phyloP scores from a whole-genome alignment of 2,888 invertebrate genomes.

The Zaprionus obscuricornis region DNA sequence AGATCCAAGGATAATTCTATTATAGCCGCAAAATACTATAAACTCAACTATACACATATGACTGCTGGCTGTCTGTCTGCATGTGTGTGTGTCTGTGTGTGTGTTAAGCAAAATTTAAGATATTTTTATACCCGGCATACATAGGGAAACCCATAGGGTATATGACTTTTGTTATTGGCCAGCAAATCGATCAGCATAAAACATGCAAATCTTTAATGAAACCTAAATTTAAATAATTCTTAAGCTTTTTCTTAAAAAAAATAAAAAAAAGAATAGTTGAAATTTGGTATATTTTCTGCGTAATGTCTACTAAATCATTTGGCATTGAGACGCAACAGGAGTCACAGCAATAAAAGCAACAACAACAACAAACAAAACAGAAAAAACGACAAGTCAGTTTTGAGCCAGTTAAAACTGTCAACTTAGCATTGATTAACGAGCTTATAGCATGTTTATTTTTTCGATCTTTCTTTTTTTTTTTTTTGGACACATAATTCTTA shows the following conservation, averaged over 20 bases:
- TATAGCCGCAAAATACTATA: neutral
- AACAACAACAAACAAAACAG: neutral
- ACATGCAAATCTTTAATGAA: too few relatives aligned
- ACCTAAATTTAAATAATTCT: too few relatives aligned
- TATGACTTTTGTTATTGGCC: too few relatives aligned
- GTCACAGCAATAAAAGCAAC: slow-evolving; percentile 25
- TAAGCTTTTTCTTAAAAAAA: slow-evolving; percentile 25
- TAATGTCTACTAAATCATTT: slow-evolving; percentile 58
- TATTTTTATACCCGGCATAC: too few relatives aligned
- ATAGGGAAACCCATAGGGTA: too few relatives aligned
- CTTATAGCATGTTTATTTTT: slow-evolving; percentile 75
- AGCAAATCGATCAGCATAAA: neutral
- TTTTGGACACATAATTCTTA: slow-evolving; percentile 49
- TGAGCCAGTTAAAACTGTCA: slow-evolving; percentile 74
- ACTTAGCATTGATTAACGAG: slow-evolving; percentile 78
- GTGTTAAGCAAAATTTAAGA: too few relatives aligned
- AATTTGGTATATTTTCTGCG: slow-evolving; percentile 14
- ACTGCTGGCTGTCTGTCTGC: neutral
- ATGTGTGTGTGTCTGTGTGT: too few relatives aligned
- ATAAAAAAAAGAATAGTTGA: too few relatives aligned
- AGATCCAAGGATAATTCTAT: slow-evolving; percentile 37
- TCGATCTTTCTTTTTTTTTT: too few relatives aligned
- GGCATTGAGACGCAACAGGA: slow-evolving; percentile 56
- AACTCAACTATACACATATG: too few relatives aligned
- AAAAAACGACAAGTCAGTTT: slow-evolving; percentile 28